These are phyloP conservation scores for Butorides virescens DNA, from an alignment of 2,113 vertebrate species.

Conservation along the genomic window DNA sequence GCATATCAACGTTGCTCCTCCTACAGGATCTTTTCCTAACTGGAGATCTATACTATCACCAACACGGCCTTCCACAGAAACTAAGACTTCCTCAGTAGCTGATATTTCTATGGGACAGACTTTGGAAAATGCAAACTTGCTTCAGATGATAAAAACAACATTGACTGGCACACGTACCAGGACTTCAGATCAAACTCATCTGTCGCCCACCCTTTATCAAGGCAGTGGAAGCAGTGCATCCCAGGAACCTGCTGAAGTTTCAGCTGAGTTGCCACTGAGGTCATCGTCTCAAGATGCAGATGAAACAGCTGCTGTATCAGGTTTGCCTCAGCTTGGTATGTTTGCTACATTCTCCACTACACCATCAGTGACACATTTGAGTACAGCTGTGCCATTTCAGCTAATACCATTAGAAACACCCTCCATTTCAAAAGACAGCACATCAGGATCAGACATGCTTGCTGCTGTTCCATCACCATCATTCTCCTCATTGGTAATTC, in stretches of 20 bases:
- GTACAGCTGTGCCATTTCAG: slow-evolving; percentile 41
- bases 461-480: slow-evolving; percentile 38
- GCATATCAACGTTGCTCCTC: slow-evolving; percentile 48
- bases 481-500: slow-evolving; percentile 48
- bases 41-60: slow-evolving; percentile 73
- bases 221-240: slow-evolving; percentile 76
- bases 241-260: slow-evolving; percentile 75
- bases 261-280: slow-evolving; percentile 70
- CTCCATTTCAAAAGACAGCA: slow-evolving; percentile 44
- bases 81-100: slow-evolving; percentile 59
- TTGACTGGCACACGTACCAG: slow-evolving; percentile 68
- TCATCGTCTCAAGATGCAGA: slow-evolving; percentile 55
- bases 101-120: slow-evolving; percentile 54
- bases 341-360: slow-evolving; percentile 21
- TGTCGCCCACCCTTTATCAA: slow-evolving; percentile 73
- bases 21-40: slow-evolving; percentile 59
- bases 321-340: slow-evolving; percentile 82
- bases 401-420: slow-evolving; percentile 41
- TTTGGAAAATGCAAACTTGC: slow-evolving; percentile 68
- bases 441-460: slow-evolving; percentile 21
- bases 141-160: slow-evolving; percentile 56
- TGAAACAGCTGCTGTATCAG: slow-evolving; percentile 77
- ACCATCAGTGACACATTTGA: background rate
- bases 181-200: slow-evolving; percentile 72
- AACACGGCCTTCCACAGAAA: slow-evolving; percentile 75